Evolutionary conservation across 2,113 vertebrate genomes (phyloP).

Genomic region (Sardina pilchardus): DNA sequence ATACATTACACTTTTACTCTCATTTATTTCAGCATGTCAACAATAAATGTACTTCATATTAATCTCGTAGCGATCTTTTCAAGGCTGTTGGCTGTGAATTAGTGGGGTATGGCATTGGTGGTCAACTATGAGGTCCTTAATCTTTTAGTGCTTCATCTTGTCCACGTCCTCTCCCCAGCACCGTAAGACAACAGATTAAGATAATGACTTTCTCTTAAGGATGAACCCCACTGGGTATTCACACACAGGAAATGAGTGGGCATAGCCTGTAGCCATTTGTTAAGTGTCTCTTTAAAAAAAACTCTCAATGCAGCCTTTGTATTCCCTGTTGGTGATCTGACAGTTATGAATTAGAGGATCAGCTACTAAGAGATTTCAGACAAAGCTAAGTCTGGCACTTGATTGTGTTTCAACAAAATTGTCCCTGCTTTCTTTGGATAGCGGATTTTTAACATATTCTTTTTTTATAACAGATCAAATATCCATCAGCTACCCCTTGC

Average conservation of each 20-base stretch:
- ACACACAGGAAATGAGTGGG: conserved; percentile 14
- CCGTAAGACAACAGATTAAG: conserved; percentile 58
- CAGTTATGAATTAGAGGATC: conserved; percentile 6
- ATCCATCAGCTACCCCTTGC: neutral
- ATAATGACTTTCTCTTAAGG: conserved; percentile 48
- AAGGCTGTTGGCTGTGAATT: too few relatives aligned
- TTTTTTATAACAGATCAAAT: neutral
- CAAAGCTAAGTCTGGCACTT: neutral
- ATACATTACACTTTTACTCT: too few relatives aligned
- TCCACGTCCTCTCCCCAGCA: conserved; percentile 45
- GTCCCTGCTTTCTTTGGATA: neutral
- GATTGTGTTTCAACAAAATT: neutral
- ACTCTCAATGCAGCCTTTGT: conserved; percentile 14
- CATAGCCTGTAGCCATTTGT: neutral
- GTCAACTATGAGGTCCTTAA: conserved; percentile 19
- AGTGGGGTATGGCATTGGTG: neutral
- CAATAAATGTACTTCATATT: too few relatives aligned
- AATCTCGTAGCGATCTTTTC: too few relatives aligned
- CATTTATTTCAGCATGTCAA: too few relatives aligned
- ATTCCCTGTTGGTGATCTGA: conserved; percentile 5
- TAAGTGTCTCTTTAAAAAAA: neutral
- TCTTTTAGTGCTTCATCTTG: conserved; percentile 49
- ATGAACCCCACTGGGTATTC: conserved; percentile 25
- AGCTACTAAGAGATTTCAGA: neutral
- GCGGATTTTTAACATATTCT: neutral